Percentiles rank a stretch among this genome's conserved stretches.
Evolutionary conservation across 2,797 vertebrate species (phyloP).

Genomic region (Gambusia yucatana): DNA sequence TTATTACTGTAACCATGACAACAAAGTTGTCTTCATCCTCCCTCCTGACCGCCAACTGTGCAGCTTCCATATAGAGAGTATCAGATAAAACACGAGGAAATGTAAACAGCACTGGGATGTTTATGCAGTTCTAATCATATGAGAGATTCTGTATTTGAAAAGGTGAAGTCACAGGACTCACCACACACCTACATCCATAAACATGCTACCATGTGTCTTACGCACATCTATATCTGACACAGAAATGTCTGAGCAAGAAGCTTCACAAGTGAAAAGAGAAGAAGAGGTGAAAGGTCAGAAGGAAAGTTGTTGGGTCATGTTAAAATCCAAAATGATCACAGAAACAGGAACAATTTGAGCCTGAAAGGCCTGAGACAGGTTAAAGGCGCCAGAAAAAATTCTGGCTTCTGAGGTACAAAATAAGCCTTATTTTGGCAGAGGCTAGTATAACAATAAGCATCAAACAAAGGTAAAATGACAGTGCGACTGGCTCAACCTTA

Average conservation of each 20-base stretch:
- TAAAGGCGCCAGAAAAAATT: neutral
- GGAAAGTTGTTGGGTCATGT: neutral
- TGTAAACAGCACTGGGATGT: neutral
- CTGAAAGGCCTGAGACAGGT: neutral
- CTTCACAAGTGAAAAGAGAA: neutral
- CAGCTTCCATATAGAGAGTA: neutral
- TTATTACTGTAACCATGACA: constrained; percentile 20
- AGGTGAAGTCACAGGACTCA: neutral
- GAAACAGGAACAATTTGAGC: neutral
- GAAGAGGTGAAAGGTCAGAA: too few relatives aligned
- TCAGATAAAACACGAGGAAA: neutral
- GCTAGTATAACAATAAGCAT: neutral
- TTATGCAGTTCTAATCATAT: neutral
- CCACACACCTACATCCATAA: neutral
- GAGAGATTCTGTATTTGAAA: neutral
- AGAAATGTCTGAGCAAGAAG: neutral
- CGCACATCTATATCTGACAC: neutral
- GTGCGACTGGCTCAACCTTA: neutral
- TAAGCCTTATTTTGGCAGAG: neutral
- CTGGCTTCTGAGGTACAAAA: neutral
- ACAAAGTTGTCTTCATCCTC: constrained; percentile 13
- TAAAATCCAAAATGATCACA: neutral
- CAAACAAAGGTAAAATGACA: neutral
- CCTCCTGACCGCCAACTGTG: neutral
- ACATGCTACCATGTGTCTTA: neutral